Base-by-base conservation (phyloP, 2,113 vertebrate genomes). In the Corythornis madagascariensis region DNA sequence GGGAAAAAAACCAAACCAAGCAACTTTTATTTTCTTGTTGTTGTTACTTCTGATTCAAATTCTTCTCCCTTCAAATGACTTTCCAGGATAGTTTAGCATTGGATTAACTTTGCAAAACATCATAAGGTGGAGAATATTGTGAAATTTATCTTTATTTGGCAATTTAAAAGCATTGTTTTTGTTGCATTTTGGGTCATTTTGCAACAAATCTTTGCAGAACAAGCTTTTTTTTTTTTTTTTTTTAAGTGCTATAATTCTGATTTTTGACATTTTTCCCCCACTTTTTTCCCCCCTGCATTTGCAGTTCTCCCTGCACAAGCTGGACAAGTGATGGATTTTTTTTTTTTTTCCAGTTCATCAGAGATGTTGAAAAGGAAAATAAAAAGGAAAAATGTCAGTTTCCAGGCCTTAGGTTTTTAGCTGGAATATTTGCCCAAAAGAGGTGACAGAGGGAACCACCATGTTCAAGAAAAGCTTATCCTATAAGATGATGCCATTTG, bases 71-170 rank as follows among this genome's bases (percentile, higher is more conserved):
- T 40, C 3, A 0, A 16, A 45, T 38, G 55, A 26, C 42, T 43
- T 33, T 3, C 70, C 0, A 6, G 52, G 57, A 7, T 18, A 21
- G 53, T 63, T 82, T 38, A 0, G 1, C 42, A 8, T 28, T 0
- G 31, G 13, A 13, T 45, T 47, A 86, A 76, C 70, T 67, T 65
- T 52, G 65, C n/a, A 7, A 60, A 77, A 20, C 38, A 4, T 28
- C 1, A 1, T 15, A 26, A 40, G 10, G 24, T 4, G 2, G 13
- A 22, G 18, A 22, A 24, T 11, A 13, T 31, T 16, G 38, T 18
- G 61, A 18, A 29, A 20, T 18, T 42, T 19, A 13, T 43, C 11
- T 64, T 13, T 29, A 42, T 78, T 20, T 4, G 21, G 35, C 17
- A 9, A 33, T 12, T 55, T 38, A 38, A 33, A 42, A 10, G 13